Evolutionary conservation across 2,113 vertebrate species (phyloP), one percentile per base, ranked within the genome.

Genomic region (Scolopax mira): DNA sequence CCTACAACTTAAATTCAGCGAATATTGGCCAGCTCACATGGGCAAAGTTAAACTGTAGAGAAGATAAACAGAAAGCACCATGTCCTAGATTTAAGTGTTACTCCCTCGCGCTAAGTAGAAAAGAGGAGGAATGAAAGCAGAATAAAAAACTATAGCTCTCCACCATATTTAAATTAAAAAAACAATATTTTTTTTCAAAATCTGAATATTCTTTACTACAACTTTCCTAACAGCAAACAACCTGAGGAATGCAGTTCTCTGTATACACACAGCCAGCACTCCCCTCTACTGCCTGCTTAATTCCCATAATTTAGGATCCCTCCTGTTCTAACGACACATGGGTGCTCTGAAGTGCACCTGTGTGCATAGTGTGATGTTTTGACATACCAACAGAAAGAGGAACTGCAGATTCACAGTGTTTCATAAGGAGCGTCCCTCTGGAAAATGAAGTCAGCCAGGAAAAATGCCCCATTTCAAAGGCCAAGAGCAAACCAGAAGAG

Each of bases 361-460:
- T 14, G 10, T 13, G 3, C 13, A 14, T 6, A 37, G 9, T 0
- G 0, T 19, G 24, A 58, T 8, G 11, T 51, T 64, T 16, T 49
- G 19, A 58, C 13, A 39, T 17, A 77, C 5, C 22, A 74, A 10
- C 17, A 52, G 39, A 55, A 81, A 60, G 12, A 73, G 2, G 4
- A 9, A 33, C 46, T 42, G 13, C 24, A 60, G 28, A 89, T 85
- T 27, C 64, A 35, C 46, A 74, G 9, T 22, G 17, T 55, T 65
- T 54, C 28, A 21, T 49, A 42, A 57, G 16, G 21, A 62, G 3
- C 7, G 25, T 31, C 35, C 10, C 58, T 48, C 55, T 35, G 30
- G 64, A 44, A 87, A 87, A 7, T 11, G 6, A 44, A 66, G 54
- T 41, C n/a, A 72, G 13, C 7, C 37, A 60, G 52, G 55, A 74